These are phyloP conservation scores for Scelioninae gen. 1 DNA, from an alignment of 2,888 invertebrate genomes.

Conservation along the genomic window DNA sequence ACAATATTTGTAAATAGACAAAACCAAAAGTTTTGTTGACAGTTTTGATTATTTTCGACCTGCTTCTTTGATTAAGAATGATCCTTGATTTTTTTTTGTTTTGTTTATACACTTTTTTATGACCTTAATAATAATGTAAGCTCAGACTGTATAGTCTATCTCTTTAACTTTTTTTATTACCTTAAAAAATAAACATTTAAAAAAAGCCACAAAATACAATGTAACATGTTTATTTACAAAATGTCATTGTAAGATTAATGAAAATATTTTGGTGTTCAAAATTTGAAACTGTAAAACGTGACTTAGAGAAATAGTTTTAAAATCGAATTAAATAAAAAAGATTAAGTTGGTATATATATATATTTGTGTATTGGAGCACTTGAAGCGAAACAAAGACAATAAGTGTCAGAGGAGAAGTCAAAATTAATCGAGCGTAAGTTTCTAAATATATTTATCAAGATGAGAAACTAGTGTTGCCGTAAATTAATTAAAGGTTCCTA, in stretches of 20 bases:
- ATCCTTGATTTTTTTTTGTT: background rate
- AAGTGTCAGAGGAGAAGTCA: conserved; percentile 43
- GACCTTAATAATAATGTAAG: background rate
- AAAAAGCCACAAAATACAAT: too few relatives aligned
- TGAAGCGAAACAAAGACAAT: conserved; percentile 58
- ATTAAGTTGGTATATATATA: conserved; percentile 31
- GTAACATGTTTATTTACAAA: too few relatives aligned
- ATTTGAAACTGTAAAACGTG: background rate
- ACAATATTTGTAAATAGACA: too few relatives aligned
- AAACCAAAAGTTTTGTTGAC: too few relatives aligned
- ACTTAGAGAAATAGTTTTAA: background rate
- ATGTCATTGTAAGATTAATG: too few relatives aligned
- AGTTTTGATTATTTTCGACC: too few relatives aligned
- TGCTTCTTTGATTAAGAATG: background rate
- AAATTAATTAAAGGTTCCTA: conserved; percentile 79
- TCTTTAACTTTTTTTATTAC: too few relatives aligned
- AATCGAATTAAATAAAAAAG: conserved; percentile 11
- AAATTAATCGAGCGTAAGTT: conserved; percentile 60
- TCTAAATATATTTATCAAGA: conserved; percentile 58
- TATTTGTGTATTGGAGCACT: conserved; percentile 31
- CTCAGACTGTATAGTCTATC: background rate
- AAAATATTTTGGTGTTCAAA: background rate
- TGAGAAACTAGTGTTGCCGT: conserved; percentile 71
- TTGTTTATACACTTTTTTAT: too few relatives aligned
- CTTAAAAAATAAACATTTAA: background rate